Conservation (phyloP, 2,113 vertebrate species). For the Anhinga anhinga region DNA sequence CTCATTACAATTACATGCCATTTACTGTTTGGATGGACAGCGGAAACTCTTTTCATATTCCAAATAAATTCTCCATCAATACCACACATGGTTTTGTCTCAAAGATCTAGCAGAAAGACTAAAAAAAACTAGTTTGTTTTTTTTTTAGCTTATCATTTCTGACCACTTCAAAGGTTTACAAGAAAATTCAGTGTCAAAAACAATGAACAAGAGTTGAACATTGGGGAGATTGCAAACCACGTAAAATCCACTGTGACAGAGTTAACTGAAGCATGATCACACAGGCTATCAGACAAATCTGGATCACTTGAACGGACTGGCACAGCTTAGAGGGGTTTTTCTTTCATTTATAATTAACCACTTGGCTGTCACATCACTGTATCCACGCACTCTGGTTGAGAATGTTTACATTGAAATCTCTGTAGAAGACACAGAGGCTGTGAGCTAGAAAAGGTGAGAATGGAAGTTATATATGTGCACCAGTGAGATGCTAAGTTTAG, state of each 20-base stretch:
- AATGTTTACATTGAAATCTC: neutral
- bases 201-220: neutral
- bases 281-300: constrained; percentile 48
- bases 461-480: neutral
- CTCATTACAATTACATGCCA: neutral
- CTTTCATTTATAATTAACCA: constrained; percentile 66
- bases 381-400: neutral
- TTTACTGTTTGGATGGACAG: neutral
- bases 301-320: constrained; percentile 38
- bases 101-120: neutral
- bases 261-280: constrained; percentile 22
- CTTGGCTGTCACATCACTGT: constrained; percentile 6
- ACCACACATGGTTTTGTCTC: neutral
- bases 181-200: neutral
- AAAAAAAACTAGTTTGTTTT: neutral
- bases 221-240: neutral
- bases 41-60: neutral
- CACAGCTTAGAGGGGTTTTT: constrained; percentile 23
- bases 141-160: neutral
- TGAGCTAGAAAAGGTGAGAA: neutral
- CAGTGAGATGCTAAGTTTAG: neutral
- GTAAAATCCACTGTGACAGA: constrained; percentile 49
- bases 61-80: neutral
- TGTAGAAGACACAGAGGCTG: neutral
- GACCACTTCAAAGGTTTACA: neutral